A percentile compares a stretch with the other conserved stretches of the same genome.
These are phyloP conservation scores for Drosophila malerkotliana DNA, from an alignment of 1,140 invertebrate genomes.

Conservation along the genomic window DNA sequence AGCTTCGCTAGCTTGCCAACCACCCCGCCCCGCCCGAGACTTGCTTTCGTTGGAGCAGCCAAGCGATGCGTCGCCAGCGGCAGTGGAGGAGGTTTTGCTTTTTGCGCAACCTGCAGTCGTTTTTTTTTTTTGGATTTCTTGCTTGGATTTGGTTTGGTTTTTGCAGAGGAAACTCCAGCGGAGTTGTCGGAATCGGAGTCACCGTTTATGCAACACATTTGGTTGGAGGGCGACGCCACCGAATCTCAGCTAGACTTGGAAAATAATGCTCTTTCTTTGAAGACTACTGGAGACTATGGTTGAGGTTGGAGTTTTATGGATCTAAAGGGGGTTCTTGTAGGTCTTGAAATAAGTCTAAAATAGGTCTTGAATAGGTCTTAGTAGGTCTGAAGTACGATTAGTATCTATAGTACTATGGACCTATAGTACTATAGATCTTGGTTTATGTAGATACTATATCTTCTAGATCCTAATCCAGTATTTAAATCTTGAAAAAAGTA, in stretches of 20 bases:
- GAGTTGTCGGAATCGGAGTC: conserved; percentile 4
- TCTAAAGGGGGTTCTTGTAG: too few relatives aligned
- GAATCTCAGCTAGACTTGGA: background rate
- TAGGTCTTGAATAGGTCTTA: too few relatives aligned
- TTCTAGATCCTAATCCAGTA: too few relatives aligned
- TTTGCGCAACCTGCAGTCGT: conserved; percentile 63
- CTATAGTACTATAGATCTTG: too few relatives aligned
- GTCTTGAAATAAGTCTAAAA: too few relatives aligned
- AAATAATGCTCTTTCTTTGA: background rate
- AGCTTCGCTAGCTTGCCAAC: conserved; percentile 7
- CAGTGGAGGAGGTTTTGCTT: conserved; percentile 18
- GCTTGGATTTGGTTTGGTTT: background rate
- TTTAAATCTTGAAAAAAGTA: too few relatives aligned
- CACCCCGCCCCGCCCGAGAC: background rate
- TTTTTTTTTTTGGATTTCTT: conserved; percentile 14
- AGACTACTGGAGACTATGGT: background rate
- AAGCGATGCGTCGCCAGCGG: conserved; percentile 62
- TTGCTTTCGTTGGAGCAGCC: conserved; percentile 72
- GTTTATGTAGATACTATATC: too few relatives aligned
- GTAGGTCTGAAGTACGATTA: too few relatives aligned
- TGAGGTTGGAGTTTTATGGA: too few relatives aligned
- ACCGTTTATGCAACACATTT: conserved; percentile 70
- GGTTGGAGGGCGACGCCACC: conserved; percentile 15
- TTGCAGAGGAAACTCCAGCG: conserved; percentile 26
- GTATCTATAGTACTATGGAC: too few relatives aligned